These are phyloP conservation scores for Bibio marci DNA, from an alignment of 2,888 invertebrate species.

Conservation along the genomic window DNA sequence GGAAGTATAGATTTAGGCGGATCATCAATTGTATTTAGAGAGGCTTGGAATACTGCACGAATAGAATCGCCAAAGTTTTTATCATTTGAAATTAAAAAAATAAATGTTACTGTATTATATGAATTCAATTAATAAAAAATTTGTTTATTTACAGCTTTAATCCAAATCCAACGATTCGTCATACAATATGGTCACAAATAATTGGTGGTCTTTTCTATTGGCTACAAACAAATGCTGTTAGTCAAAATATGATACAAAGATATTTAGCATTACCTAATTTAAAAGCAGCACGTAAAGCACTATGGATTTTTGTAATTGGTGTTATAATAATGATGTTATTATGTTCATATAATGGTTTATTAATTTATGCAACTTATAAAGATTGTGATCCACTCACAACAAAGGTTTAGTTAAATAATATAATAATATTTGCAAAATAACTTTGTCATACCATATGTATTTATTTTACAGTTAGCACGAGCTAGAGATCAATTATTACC, in stretches of 20 bases:
- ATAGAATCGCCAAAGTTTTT: slow-evolving; percentile 54
- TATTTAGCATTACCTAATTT: slow-evolving; percentile 60
- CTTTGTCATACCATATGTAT: too few relatives aligned
- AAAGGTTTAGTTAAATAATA: slow-evolving; percentile 28
- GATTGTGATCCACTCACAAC: slow-evolving; percentile 48
- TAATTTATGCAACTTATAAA: slow-evolving; percentile 45
- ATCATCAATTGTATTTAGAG: slow-evolving; percentile 40
- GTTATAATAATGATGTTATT: slow-evolving; percentile 32
- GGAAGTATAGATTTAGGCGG: slow-evolving; percentile 61
- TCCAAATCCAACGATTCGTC: slow-evolving; percentile 57
- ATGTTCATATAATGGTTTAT: slow-evolving; percentile 41
- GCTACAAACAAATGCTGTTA: slow-evolving; percentile 62
- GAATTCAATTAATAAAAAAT: slow-evolving; percentile 1
- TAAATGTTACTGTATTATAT: not conserved
- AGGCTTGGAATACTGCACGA: slow-evolving; percentile 50
- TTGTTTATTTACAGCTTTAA: slow-evolving; percentile 42
- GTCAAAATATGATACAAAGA: slow-evolving; percentile 78
- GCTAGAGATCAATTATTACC: slow-evolving; percentile 68
- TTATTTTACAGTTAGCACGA: slow-evolving; percentile 40
- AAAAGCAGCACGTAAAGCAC: slow-evolving; percentile 36
- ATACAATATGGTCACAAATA: slow-evolving; percentile 64
- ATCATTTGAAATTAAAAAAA: not conserved
- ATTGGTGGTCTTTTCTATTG: slow-evolving; percentile 65
- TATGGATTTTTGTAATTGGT: slow-evolving; percentile 38
- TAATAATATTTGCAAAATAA: too few relatives aligned